Percentiles rank a stretch among this genome's conserved stretches.
Evolutionary conservation across 2,113 vertebrate genomes (phyloP).

Genomic region (Chaenogobius annularis): DNA sequence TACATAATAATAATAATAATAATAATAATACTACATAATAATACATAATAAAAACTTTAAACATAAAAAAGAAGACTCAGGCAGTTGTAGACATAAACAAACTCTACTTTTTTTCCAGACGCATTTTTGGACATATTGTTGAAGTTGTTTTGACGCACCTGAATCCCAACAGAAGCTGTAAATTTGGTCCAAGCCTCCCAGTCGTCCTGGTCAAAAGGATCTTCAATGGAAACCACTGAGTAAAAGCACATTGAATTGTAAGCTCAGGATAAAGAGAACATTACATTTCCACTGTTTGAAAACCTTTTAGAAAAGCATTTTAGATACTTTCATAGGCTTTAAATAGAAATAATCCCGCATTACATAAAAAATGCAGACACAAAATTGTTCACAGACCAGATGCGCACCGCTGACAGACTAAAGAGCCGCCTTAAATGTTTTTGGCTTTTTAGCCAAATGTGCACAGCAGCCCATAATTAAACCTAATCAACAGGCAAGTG

Average conservation of each 20-base stretch:
- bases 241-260: not conserved
- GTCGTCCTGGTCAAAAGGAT: constrained; percentile 93
- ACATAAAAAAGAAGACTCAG: too few species aligned
- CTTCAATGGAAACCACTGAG: constrained; percentile 92
- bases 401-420: constrained; percentile 36
- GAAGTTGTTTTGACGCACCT: constrained; percentile 56
- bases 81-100: too few species aligned
- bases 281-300: not conserved
- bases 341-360: not conserved
- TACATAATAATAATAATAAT: too few species aligned
- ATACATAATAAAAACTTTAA: too few species aligned
- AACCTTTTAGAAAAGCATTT: not conserved
- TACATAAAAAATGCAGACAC: too few species aligned
- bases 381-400: constrained; percentile 8
- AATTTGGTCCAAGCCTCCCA: constrained; percentile 93
- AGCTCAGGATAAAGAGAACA: not conserved
- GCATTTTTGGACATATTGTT: not conserved
- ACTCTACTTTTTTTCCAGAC: too few species aligned
- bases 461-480: constrained; percentile 54
- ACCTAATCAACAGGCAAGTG: constrained; percentile 42
- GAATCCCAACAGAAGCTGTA: constrained; percentile 87
- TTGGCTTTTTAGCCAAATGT: constrained; percentile 40
- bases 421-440: constrained; percentile 40
- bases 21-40: too few species aligned
- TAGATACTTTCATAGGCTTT: constrained; percentile 5